A percentile compares a stretch with the other conserved stretches of the same genome.
phyloP scores from a whole-genome alignment of 2,797 vertebrate species.

The Eulemur albifrons region DNA sequence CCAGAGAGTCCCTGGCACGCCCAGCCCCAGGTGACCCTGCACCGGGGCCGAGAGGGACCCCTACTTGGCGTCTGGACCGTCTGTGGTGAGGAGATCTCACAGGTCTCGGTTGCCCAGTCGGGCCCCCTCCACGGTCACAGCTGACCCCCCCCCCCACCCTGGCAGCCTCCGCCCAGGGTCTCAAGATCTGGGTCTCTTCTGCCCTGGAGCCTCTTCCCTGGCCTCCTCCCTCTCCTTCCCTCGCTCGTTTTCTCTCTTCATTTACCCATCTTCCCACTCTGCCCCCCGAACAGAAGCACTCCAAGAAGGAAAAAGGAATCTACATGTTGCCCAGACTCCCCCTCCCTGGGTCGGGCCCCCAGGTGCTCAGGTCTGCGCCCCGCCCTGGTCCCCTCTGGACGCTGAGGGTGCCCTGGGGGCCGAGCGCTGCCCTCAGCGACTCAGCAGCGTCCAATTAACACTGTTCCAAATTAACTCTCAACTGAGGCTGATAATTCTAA shows the following conservation, averaged over 20 bases:
- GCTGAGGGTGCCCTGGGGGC: rapidly evolving
- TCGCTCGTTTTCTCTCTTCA: too few relatives aligned
- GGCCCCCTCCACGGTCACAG: not conserved
- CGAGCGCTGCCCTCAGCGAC: rapidly evolving
- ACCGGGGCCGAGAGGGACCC: rapidly evolving
- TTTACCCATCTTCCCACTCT: rapidly evolving
- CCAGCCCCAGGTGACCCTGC: rapidly evolving
- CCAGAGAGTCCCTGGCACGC: not conserved
- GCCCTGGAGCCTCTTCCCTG: not conserved
- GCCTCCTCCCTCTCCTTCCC: not conserved
- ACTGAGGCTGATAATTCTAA: rapidly evolving
- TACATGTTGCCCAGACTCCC: rapidly evolving
- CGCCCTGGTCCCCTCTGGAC: not conserved
- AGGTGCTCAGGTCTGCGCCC: not conserved
- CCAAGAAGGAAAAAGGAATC: rapidly evolving
- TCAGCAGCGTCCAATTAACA: rapidly evolving
- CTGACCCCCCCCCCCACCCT: too few relatives aligned
- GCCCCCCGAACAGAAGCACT: not conserved
- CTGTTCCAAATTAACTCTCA: not conserved
- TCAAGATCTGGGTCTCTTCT: not conserved
- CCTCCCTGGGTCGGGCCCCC: too few relatives aligned
- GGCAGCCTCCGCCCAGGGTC: not conserved
- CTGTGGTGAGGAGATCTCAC: rapidly evolving
- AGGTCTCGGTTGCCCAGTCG: not conserved
- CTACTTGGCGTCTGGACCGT: rapidly evolving